Evolutionary conservation across 2,113 vertebrate genomes (phyloP).

Genomic region (Budorcas taxicolor): DNA sequence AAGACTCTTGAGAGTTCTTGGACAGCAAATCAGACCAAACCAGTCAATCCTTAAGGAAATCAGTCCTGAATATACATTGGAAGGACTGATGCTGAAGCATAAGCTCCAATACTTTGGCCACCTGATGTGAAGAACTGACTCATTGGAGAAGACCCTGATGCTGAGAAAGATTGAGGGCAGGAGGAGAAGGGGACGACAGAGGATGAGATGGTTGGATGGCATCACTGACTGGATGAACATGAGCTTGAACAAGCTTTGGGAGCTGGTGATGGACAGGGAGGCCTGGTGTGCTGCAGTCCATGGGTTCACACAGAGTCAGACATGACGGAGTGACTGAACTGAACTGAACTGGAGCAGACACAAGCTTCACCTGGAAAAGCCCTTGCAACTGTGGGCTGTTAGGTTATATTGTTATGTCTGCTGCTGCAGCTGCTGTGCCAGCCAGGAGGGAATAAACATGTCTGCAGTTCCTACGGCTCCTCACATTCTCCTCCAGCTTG

Average conservation of each 20-base stretch:
- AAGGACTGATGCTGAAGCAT: background rate
- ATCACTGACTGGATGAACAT: background rate
- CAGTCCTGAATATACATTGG: background rate
- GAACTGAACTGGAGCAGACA: background rate
- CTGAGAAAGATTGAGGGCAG: background rate
- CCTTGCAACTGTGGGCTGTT: background rate
- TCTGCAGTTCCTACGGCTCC: background rate
- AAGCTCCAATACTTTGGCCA: background rate
- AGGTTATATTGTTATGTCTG: background rate
- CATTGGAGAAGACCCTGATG: background rate
- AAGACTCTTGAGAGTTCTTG: background rate
- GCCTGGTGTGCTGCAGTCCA: background rate
- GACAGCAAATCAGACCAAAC: background rate
- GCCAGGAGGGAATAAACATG: background rate
- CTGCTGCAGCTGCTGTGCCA: background rate
- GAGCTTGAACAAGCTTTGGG: background rate
- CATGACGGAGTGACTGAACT: background rate
- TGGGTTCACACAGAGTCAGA: rapidly evolving
- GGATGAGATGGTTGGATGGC: background rate
- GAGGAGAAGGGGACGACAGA: background rate
- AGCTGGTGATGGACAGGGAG: background rate
- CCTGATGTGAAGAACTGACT: background rate
- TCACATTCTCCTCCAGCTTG: background rate
- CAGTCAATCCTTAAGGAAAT: background rate
- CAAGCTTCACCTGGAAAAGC: background rate